A percentile compares a stretch with the other conserved stretches of the same genome.
These are phyloP conservation scores for Indri indri DNA, from an alignment of 2,113 vertebrate genomes.

Conservation along the genomic window DNA sequence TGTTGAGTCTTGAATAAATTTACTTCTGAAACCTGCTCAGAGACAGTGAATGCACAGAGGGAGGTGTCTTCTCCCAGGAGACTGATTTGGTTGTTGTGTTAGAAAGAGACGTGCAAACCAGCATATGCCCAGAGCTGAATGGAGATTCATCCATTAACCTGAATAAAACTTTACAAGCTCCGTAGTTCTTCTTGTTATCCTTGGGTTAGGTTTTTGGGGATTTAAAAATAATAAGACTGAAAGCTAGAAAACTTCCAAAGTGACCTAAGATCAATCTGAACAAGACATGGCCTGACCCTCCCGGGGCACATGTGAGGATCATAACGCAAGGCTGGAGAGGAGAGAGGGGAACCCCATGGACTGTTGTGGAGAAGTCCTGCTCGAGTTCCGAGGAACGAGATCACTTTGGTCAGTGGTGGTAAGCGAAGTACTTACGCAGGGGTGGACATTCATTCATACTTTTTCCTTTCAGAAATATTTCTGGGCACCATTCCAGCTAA, in stretches of 20 bases:
- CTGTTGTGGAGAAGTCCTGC: neutral
- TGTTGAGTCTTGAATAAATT: constrained; percentile 1
- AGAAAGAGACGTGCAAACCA: neutral
- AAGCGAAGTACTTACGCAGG: neutral
- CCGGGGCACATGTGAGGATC: neutral
- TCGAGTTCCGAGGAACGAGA: neutral
- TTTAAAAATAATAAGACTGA: neutral
- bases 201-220: neutral
- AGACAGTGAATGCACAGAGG: neutral
- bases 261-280: neutral
- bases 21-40: neutral
- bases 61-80: neutral
- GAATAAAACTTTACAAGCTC: neutral
- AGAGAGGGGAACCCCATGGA: no score
- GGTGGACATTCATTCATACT: neutral
- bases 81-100: neutral
- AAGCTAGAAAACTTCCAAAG: neutral
- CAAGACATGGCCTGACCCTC: neutral
- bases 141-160: neutral
- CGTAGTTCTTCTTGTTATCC: neutral
- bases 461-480: neutral
- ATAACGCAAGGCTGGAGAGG: neutral
- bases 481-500: neutral
- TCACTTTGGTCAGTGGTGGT: neutral
- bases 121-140: neutral